These are phyloP conservation scores for Parauchenoglanis punctatus DNA, from an alignment of 2,797 vertebrate species.

Conservation along the genomic window DNA sequence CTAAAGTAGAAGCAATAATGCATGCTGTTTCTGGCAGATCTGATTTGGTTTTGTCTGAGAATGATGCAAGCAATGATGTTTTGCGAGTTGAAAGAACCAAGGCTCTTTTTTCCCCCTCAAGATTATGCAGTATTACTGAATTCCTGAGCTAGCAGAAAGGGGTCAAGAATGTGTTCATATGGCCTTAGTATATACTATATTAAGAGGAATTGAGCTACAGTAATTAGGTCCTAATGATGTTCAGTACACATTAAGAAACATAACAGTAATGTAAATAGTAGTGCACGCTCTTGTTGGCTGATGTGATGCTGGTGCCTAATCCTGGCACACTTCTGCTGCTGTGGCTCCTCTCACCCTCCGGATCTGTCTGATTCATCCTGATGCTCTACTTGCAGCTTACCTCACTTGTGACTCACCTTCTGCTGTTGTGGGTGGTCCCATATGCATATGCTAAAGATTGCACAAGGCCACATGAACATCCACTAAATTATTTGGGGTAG, in stretches of 20 bases:
- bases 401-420: background rate
- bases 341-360: background rate
- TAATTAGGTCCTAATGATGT: background rate
- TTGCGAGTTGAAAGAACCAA: background rate
- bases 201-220: background rate
- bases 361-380: background rate
- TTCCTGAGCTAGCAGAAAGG: background rate
- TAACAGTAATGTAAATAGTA: background rate
- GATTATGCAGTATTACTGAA: background rate
- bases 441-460: background rate
- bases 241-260: background rate
- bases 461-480: background rate
- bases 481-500: background rate
- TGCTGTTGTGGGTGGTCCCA: background rate
- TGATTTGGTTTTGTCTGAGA: background rate
- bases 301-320: background rate
- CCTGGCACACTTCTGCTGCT: background rate
- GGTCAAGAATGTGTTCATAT: background rate
- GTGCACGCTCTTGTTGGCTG: background rate
- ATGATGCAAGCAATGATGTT: conserved; percentile 2
- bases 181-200: background rate
- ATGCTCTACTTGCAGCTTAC: conserved; percentile 1
- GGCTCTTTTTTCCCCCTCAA: background rate
- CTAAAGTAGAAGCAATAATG: background rate
- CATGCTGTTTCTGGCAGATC: background rate